Percentiles rank a stretch among this genome's conserved stretches.
Evolutionary conservation across 2,797 vertebrate genomes (phyloP).

Genomic region (Halcyon leucocephala): DNA sequence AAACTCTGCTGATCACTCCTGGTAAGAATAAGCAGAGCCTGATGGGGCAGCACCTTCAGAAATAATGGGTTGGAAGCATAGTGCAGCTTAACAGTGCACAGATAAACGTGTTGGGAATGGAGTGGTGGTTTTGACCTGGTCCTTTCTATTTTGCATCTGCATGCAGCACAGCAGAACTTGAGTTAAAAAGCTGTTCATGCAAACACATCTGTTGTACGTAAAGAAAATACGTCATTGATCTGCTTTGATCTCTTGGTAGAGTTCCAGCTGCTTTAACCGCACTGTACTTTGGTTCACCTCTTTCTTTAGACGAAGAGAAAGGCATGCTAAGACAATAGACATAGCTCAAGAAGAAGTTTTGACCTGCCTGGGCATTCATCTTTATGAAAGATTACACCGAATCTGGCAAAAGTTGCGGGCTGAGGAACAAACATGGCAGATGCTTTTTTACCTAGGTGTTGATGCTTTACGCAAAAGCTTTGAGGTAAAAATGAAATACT

Average conservation of each 20-base stretch:
- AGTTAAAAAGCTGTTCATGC: conserved; percentile 11
- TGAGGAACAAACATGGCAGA: conserved; percentile 98
- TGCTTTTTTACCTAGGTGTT: conserved; percentile 94
- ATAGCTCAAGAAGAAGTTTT: conserved; percentile 98
- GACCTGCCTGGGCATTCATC: conserved; percentile 96
- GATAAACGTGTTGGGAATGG: background rate
- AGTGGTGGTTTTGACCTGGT: conserved; percentile 12
- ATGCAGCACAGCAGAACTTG: conserved; percentile 47
- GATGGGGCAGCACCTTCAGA: background rate
- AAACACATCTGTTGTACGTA: background rate
- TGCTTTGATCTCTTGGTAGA: conserved; percentile 8
- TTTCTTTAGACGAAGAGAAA: conserved; percentile 88
- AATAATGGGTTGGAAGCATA: background rate
- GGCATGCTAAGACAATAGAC: conserved; percentile 98
- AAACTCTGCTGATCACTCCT: background rate
- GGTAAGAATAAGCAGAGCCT: background rate
- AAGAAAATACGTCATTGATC: background rate
- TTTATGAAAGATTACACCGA: conserved; percentile 93
- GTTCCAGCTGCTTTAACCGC: conserved; percentile 3
- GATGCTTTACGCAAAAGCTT: conserved; percentile 96
- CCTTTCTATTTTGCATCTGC: conserved; percentile 71
- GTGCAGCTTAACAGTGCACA: background rate
- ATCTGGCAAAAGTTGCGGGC: conserved; percentile 98
- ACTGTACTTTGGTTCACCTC: background rate
- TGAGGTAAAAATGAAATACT: conserved; percentile 81